Conservation (phyloP, 2,113 vertebrate species). For the Melospiza georgiana region DNA sequence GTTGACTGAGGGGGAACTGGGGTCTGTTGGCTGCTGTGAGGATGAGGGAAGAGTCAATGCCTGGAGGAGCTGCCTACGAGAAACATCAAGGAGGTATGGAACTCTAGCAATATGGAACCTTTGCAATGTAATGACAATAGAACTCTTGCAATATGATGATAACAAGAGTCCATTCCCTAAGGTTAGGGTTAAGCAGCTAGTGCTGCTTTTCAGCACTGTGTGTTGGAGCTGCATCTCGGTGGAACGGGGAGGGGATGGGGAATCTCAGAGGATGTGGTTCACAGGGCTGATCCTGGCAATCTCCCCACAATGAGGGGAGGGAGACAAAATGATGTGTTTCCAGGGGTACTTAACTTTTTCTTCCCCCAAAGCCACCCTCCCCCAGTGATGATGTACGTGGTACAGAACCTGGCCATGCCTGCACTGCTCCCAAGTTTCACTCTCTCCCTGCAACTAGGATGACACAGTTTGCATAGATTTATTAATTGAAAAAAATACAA, state of each 20-base stretch:
- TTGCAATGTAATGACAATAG: too few species aligned
- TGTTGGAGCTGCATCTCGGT: rapidly evolving
- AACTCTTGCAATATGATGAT: too few species aligned
- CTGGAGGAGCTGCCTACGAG: too few species aligned
- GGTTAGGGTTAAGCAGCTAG: background rate
- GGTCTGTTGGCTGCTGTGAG: too few species aligned
- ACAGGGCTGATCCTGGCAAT: background rate
- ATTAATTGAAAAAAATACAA: background rate
- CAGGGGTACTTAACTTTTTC: background rate
- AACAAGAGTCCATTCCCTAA: too few species aligned
- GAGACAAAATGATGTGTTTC: rapidly evolving
- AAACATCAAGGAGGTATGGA: too few species aligned
- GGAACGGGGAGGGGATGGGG: rapidly evolving
- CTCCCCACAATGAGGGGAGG: rapidly evolving
- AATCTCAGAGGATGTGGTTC: background rate
- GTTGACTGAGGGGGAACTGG: too few species aligned
- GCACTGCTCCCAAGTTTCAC: background rate
- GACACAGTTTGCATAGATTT: background rate
- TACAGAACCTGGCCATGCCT: rapidly evolving
- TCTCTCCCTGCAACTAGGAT: background rate
- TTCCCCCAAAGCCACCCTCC: rapidly evolving
- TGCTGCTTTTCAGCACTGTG: rapidly evolving
- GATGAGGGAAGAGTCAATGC: too few species aligned
- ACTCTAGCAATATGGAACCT: too few species aligned
- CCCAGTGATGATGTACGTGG: rapidly evolving